Base-by-base conservation (phyloP, 23 tunicate genomes). In the Botrylloides violaceus region DNA sequence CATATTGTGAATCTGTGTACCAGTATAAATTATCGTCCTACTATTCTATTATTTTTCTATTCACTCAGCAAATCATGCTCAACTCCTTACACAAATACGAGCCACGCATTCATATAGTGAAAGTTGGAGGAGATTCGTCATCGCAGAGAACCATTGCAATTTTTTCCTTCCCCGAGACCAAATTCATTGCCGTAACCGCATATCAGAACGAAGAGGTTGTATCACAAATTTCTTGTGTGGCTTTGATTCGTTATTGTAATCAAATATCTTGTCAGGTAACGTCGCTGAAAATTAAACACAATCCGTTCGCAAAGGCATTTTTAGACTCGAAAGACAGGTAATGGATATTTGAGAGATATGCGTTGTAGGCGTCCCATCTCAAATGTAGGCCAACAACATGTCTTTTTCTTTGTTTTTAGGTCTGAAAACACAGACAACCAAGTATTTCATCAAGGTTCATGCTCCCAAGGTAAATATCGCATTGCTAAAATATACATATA, bases 231-330 rank as follows among this genome's bases (percentile, higher is more conserved):
- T n/a, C n/a, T n/a, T n/a, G n/a, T n/a, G n/a, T n/a, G n/a, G 53
- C 9, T 43, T 7, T 43, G 53, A 43, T 9, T 7, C 15, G 53
- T 43, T 43, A 43, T 15, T 9, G 15, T 43, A 43, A 7, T 9
- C 53, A n/a, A 29, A 33, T 73, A 3, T 32, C 50, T 73, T 1
- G 64, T 27, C 59, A 87, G 95, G 95, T 92, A 43, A 92, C 98
- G 5, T 71, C 87, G 1, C 70, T 92, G 35, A 92, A 92, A 43
- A 92, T 92, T 34, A 76, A 84, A 64, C 93, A 92, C 87, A 92
- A 92, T 55, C 98, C 98, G 28, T 92, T 92, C 58, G 98, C 98
- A 25, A 92, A 92, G 73, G 98, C 92, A 3, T 92, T 92, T 71
- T 58, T 91, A 4, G 98, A 91, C 59, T 85, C 92, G 4, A 87